Evolutionary conservation across 2,888 invertebrate species (phyloP).

Genomic region (Dendrolimus houi): DNA sequence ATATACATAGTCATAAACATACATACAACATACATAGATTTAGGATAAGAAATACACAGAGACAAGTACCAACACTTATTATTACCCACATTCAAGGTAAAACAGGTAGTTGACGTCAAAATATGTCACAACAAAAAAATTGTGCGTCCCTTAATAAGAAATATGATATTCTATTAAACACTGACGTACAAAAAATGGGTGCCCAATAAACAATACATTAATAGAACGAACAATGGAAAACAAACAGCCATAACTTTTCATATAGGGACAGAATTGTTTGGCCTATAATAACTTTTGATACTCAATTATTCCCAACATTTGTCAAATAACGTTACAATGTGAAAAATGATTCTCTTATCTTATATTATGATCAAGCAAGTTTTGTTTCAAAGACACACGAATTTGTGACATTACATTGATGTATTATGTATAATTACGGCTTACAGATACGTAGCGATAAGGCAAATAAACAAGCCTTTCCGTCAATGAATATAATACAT

Average conservation of each 20-base stretch:
- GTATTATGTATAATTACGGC: no score
- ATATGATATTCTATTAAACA: not conserved
- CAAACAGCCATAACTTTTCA: conserved; percentile 12
- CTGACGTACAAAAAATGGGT: not conserved
- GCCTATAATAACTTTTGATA: conserved; percentile 19
- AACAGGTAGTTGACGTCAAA: no score
- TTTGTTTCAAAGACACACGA: not conserved
- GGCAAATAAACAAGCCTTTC: no score
- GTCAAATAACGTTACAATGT: conserved; percentile 15
- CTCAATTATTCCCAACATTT: conserved; percentile 16
- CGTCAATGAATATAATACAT: no score
- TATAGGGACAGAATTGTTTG: conserved; percentile 11
- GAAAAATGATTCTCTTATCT: conserved; percentile 13
- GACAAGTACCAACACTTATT: no score
- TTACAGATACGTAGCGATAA: no score
- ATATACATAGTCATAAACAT: no score
- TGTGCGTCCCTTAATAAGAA: not conserved
- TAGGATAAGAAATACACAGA: no score
- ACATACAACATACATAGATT: no score
- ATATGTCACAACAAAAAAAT: no score
- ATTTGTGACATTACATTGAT: no score
- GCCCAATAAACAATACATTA: not conserved
- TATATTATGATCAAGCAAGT: conserved; percentile 3
- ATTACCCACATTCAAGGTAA: no score
- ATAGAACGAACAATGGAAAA: conserved; percentile 8